Conservation (phyloP, 2,113 vertebrate species). For the Epinephelus cyanopodus region DNA sequence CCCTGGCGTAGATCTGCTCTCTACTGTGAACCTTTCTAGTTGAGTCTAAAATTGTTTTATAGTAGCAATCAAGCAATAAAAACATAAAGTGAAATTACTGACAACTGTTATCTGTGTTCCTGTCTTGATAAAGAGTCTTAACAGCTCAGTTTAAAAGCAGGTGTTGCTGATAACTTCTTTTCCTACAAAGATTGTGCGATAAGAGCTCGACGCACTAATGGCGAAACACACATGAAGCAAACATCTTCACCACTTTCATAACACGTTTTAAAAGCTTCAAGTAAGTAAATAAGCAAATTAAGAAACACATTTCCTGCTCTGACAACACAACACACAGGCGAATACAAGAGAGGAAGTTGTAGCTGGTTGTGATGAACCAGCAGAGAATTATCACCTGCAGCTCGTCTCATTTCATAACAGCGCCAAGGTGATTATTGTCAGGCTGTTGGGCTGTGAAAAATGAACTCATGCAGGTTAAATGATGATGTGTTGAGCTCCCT, state of each 20-base stretch:
- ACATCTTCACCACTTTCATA: too few relatives aligned
- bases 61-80: neutral
- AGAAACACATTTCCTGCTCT: too few relatives aligned
- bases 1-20: too few relatives aligned
- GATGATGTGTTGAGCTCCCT: rapidly evolving
- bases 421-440: neutral
- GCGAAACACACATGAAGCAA: neutral
- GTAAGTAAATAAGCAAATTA: too few relatives aligned
- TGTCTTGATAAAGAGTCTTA: neutral
- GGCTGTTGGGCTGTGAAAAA: neutral
- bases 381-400: neutral
- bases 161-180: neutral
- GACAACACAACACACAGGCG: too few relatives aligned
- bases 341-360: neutral
- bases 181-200: neutral
- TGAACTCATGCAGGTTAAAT: neutral
- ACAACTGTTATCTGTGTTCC: neutral
- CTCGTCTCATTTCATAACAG: neutral
- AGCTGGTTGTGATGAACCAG: neutral
- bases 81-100: neutral
- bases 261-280: too few relatives aligned
- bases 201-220: neutral
- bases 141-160: neutral
- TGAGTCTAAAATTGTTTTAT: neutral
- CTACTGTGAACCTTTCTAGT: too few relatives aligned